These are phyloP conservation scores for Laothoe populi DNA, from an alignment of 2,888 invertebrate genomes.

Conservation along the genomic window DNA sequence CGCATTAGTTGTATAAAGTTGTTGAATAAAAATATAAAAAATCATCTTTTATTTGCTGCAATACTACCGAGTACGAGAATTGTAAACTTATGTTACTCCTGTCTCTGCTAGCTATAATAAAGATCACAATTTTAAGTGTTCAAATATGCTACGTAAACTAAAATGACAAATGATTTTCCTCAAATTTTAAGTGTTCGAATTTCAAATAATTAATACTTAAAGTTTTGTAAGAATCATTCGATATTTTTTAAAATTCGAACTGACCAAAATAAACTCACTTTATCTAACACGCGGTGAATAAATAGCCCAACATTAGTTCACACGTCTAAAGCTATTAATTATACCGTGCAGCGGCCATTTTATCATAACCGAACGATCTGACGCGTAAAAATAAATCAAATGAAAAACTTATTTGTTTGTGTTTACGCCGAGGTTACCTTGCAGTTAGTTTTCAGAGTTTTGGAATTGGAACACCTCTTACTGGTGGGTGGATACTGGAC, in stretches of 20 bases:
- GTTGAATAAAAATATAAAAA: no score
- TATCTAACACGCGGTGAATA: slow-evolving; percentile 42
- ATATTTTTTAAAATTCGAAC: slow-evolving; percentile 5
- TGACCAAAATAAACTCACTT: slow-evolving; percentile 19
- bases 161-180: background rate
- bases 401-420: slow-evolving; percentile 14
- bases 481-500: background rate
- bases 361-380: slow-evolving; percentile 48
- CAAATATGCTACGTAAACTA: no score
- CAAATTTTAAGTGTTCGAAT: background rate
- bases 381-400: slow-evolving; percentile 36
- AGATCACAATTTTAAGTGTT: no score
- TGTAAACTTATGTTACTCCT: no score
- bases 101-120: no score
- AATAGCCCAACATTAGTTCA: slow-evolving; percentile 56
- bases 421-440: background rate
- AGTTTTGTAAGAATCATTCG: background rate
- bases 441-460: background rate
- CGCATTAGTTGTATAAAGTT: no score
- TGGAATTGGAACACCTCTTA: background rate
- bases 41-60: no score
- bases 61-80: no score
- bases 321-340: slow-evolving; percentile 55
- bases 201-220: background rate
- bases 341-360: slow-evolving; percentile 42